Conservation (phyloP, 1,140 invertebrate species). For the Stratiolaelaps scimitus region DNA sequence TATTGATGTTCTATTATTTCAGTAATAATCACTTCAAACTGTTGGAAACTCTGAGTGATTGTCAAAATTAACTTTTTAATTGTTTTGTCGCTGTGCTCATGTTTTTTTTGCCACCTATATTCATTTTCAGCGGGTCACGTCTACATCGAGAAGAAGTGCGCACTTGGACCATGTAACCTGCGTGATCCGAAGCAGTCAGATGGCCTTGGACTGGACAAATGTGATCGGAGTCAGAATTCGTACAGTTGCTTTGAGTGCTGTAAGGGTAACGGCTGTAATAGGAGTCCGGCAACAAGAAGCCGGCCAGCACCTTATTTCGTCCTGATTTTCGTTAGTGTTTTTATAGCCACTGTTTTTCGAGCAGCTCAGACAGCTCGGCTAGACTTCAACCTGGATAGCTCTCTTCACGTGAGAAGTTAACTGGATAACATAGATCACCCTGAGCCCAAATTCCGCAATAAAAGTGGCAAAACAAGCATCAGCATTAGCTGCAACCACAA, state of each 20-base stretch:
- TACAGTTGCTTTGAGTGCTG: conserved; percentile 33
- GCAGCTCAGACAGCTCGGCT: no score
- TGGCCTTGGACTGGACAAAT: conserved; percentile 42
- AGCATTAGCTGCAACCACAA: no score
- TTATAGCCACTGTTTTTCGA: no score
- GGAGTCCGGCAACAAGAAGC: conserved; percentile 24
- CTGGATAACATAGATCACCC: no score
- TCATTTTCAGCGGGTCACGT: conserved; percentile 41
- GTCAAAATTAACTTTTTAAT: conserved; percentile 1
- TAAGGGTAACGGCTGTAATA: conserved; percentile 33
- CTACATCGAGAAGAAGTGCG: conserved; percentile 44
- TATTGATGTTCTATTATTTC: background rate
- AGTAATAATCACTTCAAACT: background rate
- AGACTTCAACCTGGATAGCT: no score
- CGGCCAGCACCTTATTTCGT: no score
- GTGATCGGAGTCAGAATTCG: conserved; percentile 40
- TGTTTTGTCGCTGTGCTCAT: conserved; percentile 24
- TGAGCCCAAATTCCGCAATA: no score
- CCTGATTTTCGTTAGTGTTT: no score
- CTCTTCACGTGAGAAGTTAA: no score
- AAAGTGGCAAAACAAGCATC: no score
- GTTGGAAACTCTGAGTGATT: background rate
- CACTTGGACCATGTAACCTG: conserved; percentile 45
- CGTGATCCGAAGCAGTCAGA: conserved; percentile 41
- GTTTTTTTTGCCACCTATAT: conserved; percentile 30